Evolutionary conservation across 2,888 invertebrate species (phyloP), one percentile per base, ranked within the genome.

Genomic region (Anthrax anthrax): DNA sequence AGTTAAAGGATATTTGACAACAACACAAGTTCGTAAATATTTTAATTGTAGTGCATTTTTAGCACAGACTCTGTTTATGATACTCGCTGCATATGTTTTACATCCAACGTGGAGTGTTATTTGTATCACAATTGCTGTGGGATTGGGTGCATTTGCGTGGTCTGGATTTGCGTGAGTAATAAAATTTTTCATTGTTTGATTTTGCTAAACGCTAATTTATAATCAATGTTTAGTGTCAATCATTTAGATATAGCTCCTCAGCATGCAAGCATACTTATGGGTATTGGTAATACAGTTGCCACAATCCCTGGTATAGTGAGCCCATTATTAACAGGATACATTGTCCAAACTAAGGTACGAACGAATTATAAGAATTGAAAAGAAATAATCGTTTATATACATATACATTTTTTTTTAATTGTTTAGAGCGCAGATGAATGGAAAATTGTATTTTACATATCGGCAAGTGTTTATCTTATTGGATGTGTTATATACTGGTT

Each of bases 231-330:
- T 66, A 84, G 84, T 52, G 83, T 84, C 1, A 84, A 84, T 60
- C 89, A 91, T 62, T 68, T 94, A 62, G 94, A 94, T 63, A 80
- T 94, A 44, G 92, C 92, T 0, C 91, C 92, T 0, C 86, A 86
- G 50, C 89, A 87, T 70, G 91, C 92, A 12, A 85, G 91, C 61
- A 80, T 94, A 1, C 67, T 94, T 46, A 90, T 94, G 90, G 94
- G 92, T 0, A 71, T 92, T 12, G 85, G 89, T 12, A 94, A 94
- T 67, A 91, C 91, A 0, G 71, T 92, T 52, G 94, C 88, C 0
- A 92, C 92, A 0, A 69, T 94, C 44, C 91, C 94, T 1, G 94
- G 94, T 27, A 90, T 94, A 57, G 70, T 92, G n/a, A 87, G 88
- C 60, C 94, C 92, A 0, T 74, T 81, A 13, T 67, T 91, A 1